Conservation (phyloP, 2,113 vertebrate genomes). For the Xerus inauris region DNA sequence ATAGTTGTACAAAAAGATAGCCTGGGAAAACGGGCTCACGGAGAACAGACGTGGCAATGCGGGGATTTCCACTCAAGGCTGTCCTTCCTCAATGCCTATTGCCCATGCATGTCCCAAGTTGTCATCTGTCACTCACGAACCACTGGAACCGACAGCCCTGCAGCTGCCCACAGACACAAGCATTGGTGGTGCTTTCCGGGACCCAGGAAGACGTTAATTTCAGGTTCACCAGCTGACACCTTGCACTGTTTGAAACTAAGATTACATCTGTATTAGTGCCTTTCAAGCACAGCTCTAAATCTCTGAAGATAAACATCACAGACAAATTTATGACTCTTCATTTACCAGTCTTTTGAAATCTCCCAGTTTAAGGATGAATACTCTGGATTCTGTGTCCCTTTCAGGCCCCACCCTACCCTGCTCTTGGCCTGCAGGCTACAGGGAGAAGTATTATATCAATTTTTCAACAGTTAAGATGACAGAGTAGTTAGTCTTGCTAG, state of each 20-base stretch:
- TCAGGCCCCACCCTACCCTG: background rate
- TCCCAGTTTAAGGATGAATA: slow-evolving; percentile 44
- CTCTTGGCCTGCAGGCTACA: background rate
- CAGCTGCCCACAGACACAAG: background rate
- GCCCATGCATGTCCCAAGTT: background rate
- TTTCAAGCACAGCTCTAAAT: slow-evolving; percentile 47
- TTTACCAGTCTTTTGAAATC: slow-evolving; percentile 68
- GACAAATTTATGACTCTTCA: slow-evolving; percentile 46
- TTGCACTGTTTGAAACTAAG: slow-evolving; percentile 54
- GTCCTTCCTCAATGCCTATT: background rate
- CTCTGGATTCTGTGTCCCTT: background rate
- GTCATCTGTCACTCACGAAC: background rate
- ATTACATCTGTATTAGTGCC: slow-evolving; percentile 61
- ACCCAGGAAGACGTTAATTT: slow-evolving; percentile 23
- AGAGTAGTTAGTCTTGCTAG: slow-evolving; percentile 34
- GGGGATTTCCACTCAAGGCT: background rate
- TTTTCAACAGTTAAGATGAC: slow-evolving; percentile 46
- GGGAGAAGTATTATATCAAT: background rate
- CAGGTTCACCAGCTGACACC: slow-evolving; percentile 29
- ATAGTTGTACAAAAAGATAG: background rate
- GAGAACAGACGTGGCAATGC: background rate
- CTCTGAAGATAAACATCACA: slow-evolving; percentile 71
- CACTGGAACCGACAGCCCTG: background rate
- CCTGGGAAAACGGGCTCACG: background rate
- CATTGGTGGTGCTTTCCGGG: background rate